Evolutionary conservation across 2,888 invertebrate species (phyloP).

Genomic region (Drosophila atroscutellata): DNA sequence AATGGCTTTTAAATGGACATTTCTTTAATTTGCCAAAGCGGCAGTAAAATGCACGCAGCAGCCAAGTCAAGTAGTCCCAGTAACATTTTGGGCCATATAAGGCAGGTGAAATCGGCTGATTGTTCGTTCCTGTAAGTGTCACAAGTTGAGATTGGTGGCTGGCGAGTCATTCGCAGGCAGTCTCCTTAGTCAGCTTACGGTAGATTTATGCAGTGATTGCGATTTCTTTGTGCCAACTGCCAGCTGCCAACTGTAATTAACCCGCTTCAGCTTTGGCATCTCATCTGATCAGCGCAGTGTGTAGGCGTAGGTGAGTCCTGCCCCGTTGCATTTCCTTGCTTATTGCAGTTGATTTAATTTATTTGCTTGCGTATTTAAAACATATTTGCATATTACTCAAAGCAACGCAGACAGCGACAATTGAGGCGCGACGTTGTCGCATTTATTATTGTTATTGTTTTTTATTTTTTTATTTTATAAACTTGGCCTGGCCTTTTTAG

Average conservation of each 20-base stretch:
- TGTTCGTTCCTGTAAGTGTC: constrained; percentile 42
- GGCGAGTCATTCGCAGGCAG: constrained; percentile 48
- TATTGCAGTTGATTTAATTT: constrained; percentile 66
- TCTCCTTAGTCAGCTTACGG: constrained; percentile 54
- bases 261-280: constrained; percentile 56
- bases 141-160: constrained; percentile 39
- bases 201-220: constrained; percentile 59
- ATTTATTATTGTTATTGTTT: constrained; percentile 65
- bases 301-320: constrained; percentile 58
- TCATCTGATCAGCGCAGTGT: constrained; percentile 1
- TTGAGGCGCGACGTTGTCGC: constrained; percentile 62
- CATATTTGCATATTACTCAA: constrained; percentile 78
- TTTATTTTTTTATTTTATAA: constrained; percentile 52
- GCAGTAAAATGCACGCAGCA: constrained; percentile 32
- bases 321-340: constrained; percentile 66
- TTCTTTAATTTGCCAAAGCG: constrained; percentile 44
- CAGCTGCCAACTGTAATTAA: constrained; percentile 61
- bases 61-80: constrained; percentile 42
- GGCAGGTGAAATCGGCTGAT: constrained; percentile 66
- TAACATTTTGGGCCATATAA: constrained; percentile 53
- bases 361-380: constrained; percentile 69
- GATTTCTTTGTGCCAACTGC: constrained; percentile 69
- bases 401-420: constrained; percentile 48
- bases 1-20: constrained; percentile 64
- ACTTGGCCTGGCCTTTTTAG: constrained; percentile 75